Evolutionary conservation across 2,888 invertebrate genomes (phyloP), one percentile per base, ranked within the genome.

Genomic region (Drosophila helvetica): DNA sequence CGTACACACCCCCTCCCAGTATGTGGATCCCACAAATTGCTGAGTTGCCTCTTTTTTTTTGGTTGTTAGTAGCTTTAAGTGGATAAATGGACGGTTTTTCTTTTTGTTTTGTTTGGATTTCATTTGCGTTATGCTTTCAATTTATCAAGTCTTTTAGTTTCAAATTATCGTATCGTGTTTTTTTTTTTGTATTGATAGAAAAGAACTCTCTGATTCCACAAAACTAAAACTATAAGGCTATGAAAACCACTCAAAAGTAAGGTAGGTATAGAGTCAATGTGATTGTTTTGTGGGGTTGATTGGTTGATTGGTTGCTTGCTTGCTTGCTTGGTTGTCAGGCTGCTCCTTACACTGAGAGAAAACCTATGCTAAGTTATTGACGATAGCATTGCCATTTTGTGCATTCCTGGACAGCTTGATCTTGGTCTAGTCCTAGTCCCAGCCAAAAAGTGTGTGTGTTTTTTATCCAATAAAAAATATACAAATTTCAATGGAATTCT

Each of bases 61-160:
- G 55, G 56, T 75, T 77, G 46, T 74, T 54, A 27, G 60, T 66
- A 58, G 75, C 57, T 75, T 69, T 67, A 72, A 68, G 72, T 84
- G 81, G 86, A 79, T 74, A 84, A 86, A 86, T 85, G 84, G 84
- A 85, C 84, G 84, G 84, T 84, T 80, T 70, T 74, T 60, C 56
- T 65, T 74, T 74, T 72, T 75, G 61, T 75, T 74, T 75, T 51
- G 52, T 63, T 72, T 64, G 59, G 25, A 54, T 56, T 60, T 57
- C 12, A 51, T 58, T 58, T 55, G 33, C 17, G 59, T 70, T 71
- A 51, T 59, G 58, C 27, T 27, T 27, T 77, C 62, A 59, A 75
- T 87, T 74, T 87, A 75, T 75, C 78, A 77, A 83, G 77, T 83
- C 77, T 79, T 86, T 77, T 83, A 81, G 74, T 80, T 82, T 53